These are phyloP conservation scores for Cheilosia soror DNA, from an alignment of 2,888 invertebrate species.

Conservation along the genomic window DNA sequence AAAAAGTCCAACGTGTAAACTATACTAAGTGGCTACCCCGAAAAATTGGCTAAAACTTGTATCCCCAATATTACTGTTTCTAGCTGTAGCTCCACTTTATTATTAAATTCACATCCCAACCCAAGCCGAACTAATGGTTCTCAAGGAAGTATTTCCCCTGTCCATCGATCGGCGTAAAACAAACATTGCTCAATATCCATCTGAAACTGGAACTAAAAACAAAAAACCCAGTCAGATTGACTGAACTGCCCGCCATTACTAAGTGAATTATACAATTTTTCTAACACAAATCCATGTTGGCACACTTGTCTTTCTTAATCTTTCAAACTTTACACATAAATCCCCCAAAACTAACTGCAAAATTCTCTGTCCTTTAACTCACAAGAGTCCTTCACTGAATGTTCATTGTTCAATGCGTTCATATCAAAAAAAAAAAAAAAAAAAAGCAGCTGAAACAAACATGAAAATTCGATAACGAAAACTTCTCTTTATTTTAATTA, in stretches of 20 bases:
- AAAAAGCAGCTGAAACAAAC: background rate
- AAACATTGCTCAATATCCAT: background rate
- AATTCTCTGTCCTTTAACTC: constrained; percentile 2
- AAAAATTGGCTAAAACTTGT: too few species aligned
- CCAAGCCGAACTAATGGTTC: too few species aligned
- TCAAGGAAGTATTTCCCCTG: too few species aligned
- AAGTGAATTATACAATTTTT: background rate
- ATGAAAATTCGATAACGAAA: constrained; percentile 50
- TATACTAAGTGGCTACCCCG: too few species aligned
- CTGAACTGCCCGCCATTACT: background rate
- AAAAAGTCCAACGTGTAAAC: too few species aligned
- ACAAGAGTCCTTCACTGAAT: background rate
- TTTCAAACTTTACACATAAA: constrained; percentile 24
- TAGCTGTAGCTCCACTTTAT: too few species aligned
- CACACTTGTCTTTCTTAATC: constrained; percentile 2
- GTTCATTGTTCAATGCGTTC: background rate
- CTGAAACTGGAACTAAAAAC: background rate
- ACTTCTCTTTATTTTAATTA: constrained; percentile 53
- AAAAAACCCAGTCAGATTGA: background rate
- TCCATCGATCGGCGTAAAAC: too few species aligned
- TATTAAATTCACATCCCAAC: too few species aligned
- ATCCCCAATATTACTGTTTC: too few species aligned
- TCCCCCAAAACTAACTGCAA: constrained; percentile 13
- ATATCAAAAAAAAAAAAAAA: background rate
- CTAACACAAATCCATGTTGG: background rate